A percentile compares a stretch with the other conserved stretches of the same genome.
These are phyloP conservation scores for Latheticus oryzae DNA, from an alignment of 2,888 invertebrate species.

Conservation along the genomic window DNA sequence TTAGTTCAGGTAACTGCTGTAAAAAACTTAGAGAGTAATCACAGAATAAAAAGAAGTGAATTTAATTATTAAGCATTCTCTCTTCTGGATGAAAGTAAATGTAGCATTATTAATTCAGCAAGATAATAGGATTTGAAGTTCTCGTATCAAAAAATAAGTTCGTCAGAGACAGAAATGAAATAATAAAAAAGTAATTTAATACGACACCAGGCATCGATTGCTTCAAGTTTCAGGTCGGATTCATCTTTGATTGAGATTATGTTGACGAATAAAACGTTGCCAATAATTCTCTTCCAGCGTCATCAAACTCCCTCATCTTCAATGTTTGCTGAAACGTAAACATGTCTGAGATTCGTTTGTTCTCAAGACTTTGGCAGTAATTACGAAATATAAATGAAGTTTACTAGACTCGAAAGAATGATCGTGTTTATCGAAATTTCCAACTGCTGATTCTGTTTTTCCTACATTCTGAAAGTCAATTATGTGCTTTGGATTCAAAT, in stretches of 20 bases:
- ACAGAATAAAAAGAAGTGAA: constrained; percentile 12
- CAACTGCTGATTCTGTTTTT: constrained; percentile 38
- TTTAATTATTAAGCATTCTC: constrained; percentile 27
- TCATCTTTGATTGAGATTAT: constrained; percentile 37
- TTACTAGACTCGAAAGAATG: constrained; percentile 45
- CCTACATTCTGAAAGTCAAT: constrained; percentile 26
- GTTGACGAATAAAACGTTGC: constrained; percentile 43
- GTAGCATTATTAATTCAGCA: constrained; percentile 29
- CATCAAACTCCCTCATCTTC: constrained; percentile 51
- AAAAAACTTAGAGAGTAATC: neutral
- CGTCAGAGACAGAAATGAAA: no score
- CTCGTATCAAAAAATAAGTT: constrained; percentile 25
- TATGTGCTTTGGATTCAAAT: constrained; percentile 26
- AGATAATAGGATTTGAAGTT: constrained; percentile 22
- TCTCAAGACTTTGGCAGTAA: constrained; percentile 52
- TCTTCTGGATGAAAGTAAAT: constrained; percentile 19
- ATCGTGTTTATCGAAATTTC: constrained; percentile 42
- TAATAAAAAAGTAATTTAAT: constrained; percentile 33
- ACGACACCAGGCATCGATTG: constrained; percentile 25
- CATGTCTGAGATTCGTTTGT: constrained; percentile 53
- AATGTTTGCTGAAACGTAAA: constrained; percentile 53
- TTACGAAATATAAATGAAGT: constrained; percentile 52
- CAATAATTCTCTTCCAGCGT: constrained; percentile 48
- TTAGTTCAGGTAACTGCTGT: no score
- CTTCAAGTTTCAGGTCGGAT: constrained; percentile 35